phyloP scores from a whole-genome alignment of 2,797 vertebrate species.

The Peromyscus nudipes region DNA sequence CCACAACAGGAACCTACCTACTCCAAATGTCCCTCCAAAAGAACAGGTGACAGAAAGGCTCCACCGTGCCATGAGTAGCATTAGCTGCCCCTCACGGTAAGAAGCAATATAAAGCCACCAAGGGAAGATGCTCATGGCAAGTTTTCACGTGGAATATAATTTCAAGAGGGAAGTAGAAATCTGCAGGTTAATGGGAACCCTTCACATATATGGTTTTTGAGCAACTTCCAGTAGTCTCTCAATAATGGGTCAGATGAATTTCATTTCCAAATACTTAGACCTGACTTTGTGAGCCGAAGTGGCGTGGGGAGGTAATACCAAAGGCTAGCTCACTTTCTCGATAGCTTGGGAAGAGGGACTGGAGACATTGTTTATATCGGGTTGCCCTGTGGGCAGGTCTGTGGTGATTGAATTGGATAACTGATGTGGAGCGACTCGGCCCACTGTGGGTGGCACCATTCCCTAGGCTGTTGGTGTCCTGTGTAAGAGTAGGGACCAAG shows the following conservation, averaged over 20 bases:
- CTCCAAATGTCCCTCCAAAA: background rate
- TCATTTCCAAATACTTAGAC: slow-evolving; percentile 1
- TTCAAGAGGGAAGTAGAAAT: background rate
- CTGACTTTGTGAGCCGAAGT: slow-evolving; percentile 13
- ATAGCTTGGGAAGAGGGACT: background rate
- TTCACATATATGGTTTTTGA: background rate
- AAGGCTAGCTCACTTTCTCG: background rate
- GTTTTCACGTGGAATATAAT: background rate
- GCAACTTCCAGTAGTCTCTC: background rate
- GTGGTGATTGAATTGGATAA: too few relatives aligned
- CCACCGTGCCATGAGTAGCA: background rate
- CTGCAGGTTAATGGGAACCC: background rate
- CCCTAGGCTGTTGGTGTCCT: background rate
- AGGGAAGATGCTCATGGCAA: background rate
- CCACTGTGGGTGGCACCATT: background rate
- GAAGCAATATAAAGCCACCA: background rate
- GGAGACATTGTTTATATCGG: background rate
- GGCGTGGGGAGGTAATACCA: background rate
- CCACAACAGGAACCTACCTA: background rate
- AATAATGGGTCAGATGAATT: background rate
- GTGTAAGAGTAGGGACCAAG: background rate
- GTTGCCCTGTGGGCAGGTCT: background rate
- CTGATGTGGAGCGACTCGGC: background rate
- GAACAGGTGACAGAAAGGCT: background rate
- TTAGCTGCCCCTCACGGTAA: background rate